Evolutionary conservation across 2,888 invertebrate genomes (phyloP).

Genomic region (Rapana venosa): DNA sequence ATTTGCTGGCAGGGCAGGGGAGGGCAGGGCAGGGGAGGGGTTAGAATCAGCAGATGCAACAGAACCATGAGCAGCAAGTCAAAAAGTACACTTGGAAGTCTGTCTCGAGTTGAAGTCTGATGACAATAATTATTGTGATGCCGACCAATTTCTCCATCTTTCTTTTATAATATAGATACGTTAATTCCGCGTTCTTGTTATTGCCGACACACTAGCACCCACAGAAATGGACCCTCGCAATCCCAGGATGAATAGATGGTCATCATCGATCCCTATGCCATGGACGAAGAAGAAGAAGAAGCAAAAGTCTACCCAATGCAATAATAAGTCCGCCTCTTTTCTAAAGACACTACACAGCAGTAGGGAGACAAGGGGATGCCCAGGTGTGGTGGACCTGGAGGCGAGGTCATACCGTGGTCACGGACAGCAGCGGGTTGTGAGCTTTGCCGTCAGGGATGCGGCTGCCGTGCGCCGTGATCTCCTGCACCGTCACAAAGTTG

Average conservation of each 20-base stretch:
- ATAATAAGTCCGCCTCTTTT: too few species aligned
- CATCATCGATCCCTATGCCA: too few species aligned
- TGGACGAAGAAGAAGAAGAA: too few species aligned
- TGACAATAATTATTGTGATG: not conserved
- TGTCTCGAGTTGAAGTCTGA: not conserved
- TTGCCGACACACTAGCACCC: not conserved
- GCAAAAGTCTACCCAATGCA: not conserved
- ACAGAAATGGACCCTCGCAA: not conserved
- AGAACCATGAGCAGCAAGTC: not conserved
- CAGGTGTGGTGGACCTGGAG: too few species aligned
- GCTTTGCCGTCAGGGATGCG: constrained; percentile 72
- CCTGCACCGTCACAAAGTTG: constrained; percentile 82
- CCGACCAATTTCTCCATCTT: not conserved
- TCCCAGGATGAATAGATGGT: not conserved
- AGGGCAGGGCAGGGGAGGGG: not conserved
- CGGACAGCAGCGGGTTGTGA: constrained; percentile 78
- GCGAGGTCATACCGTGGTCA: constrained; percentile 78
- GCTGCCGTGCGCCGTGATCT: constrained; percentile 82
- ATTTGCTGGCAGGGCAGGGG: not conserved
- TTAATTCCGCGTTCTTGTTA: not conserved
- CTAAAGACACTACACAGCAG: too few species aligned
- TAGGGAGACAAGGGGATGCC: not conserved
- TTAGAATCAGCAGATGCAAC: not conserved
- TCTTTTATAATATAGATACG: not conserved
- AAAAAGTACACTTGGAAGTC: not conserved